Evolutionary conservation across 2,113 vertebrate genomes (phyloP), one percentile per base, ranked within the genome.

Genomic region (Menura novaehollandiae): DNA sequence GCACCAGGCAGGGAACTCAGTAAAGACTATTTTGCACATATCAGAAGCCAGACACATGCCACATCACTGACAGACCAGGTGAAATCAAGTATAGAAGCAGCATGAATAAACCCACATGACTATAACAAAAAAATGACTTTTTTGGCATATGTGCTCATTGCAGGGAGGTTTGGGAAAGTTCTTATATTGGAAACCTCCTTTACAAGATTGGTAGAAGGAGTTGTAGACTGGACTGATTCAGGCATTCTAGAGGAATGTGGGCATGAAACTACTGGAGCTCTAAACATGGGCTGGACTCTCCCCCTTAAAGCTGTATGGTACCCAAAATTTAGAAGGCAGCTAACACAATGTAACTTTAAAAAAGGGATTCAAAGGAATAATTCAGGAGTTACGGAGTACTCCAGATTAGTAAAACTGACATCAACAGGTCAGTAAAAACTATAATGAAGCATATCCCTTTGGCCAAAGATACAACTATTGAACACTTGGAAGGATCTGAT

Each of bases 231-330:
- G 16, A 46, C 17, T 71, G 56, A 81, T 17, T 17, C n/a, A 74
- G 7, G 4, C 9, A 39, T 66, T 77, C 51, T 11, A 62, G n/a
- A 8, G 9, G 8, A 84, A 74, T 0, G 2, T 20, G 11, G 4
- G 3, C 2, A 0, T 23, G 26, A 71, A 93, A 44, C 10, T 77
- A 30, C 49, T 43, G 12, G 9, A 67, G 13, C 11, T 60, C 44
- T 32, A 39, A 79, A 43, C 16, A 53, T 0, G 0, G 16, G 8
- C 15, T 47, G 24, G 49, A 73, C 33, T 44, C 8, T 49, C 35
- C 43, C 11, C 39, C 62, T 26, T 72, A 51, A 59, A 92, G 39
- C 5, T 51, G 68, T 68, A n/a, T 0, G 5, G 27, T 23, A 51
- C 17, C 7, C 37, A 69, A 44, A 80, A 60, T 68, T 56, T 11